Base-by-base conservation (phyloP, 2,797 vertebrate genomes). In the Erpetoichthys calabaricus region DNA sequence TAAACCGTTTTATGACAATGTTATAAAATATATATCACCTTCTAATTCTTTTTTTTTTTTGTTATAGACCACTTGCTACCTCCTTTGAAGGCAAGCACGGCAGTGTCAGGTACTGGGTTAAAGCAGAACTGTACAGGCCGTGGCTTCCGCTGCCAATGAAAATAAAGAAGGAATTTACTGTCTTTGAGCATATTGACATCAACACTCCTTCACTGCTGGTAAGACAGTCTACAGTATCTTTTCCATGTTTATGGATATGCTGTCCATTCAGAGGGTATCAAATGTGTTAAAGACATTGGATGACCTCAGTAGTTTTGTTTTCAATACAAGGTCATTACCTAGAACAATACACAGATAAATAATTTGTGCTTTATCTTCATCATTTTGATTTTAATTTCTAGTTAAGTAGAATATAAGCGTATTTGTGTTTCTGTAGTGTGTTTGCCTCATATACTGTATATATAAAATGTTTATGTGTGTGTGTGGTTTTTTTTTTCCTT, bases 131-230 rank as follows among this genome's bases (percentile, higher is more conserved):
- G 71, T 91, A 94, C 83, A 89, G 94, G 73, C 90, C 91, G 54
- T 98, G 94, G 94, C 71, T 98, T 79, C 25, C 25, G 25, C 86
- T 96, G 68, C 91, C 93, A 63, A 89, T 95, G 81, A 92, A 88
- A 84, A 88, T 85, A 74, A 98, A 96, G 90, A 98, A 97, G 79
- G 94, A 97, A 90, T 97, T 98, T 84, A 91, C 92, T 66, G 94
- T 98, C 80, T 98, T 98, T 70, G 93, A 98, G 64, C 94, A 98
- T 87, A 97, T 98, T 75, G 94, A 98, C 89, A 94, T 97, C 86
- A 97, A 97, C 91, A 96, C 92, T 75, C 91, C 93, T 63, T 89
- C 89, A 62, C 88, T 97, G 86, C 86, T 95, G 91, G 93, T 97
- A 79, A 86, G 87, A 71, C 72, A 42, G 3, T 43, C 7, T 46